phyloP scores from a whole-genome alignment of 2,888 invertebrate genomes.

The Holacanthella duospinosa region DNA sequence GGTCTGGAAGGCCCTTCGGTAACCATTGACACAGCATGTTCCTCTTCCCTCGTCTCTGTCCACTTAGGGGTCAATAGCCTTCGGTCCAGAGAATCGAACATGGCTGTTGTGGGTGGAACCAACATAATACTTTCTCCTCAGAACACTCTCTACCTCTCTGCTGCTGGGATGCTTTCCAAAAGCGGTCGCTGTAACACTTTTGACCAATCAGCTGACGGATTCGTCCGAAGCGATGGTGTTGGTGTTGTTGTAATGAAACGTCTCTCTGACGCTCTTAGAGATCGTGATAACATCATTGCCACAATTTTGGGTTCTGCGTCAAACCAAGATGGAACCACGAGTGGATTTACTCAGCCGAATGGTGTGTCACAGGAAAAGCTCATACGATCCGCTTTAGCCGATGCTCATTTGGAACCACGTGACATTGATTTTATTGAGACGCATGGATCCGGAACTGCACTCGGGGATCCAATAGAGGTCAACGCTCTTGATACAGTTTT shows the following conservation, averaged over 20 bases:
- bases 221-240: conserved; percentile 41
- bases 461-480: conserved; percentile 24
- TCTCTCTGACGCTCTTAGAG: conserved; percentile 27
- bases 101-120: not conserved
- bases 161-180: conserved; percentile 13
- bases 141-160: not conserved
- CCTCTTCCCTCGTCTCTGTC: not conserved
- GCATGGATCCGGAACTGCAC: conserved; percentile 13
- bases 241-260: conserved; percentile 40
- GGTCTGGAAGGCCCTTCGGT: not conserved
- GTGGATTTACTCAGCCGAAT: conserved; percentile 38
- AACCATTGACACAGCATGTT: not conserved
- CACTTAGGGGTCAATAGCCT: not conserved
- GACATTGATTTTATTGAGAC: conserved; percentile 14
- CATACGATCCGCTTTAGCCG: conserved; percentile 46
- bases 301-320: conserved; percentile 37
- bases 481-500: conserved; percentile 16
- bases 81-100: not conserved
- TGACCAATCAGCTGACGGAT: conserved; percentile 40
- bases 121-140: not conserved
- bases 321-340: conserved; percentile 40
- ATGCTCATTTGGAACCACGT: conserved; percentile 13
- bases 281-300: conserved; percentile 33
- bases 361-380: conserved; percentile 39
- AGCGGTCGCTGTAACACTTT: conserved; percentile 39